phyloP scores from a whole-genome alignment of 2,113 vertebrate genomes.

The Dromaius novaehollandiae region DNA sequence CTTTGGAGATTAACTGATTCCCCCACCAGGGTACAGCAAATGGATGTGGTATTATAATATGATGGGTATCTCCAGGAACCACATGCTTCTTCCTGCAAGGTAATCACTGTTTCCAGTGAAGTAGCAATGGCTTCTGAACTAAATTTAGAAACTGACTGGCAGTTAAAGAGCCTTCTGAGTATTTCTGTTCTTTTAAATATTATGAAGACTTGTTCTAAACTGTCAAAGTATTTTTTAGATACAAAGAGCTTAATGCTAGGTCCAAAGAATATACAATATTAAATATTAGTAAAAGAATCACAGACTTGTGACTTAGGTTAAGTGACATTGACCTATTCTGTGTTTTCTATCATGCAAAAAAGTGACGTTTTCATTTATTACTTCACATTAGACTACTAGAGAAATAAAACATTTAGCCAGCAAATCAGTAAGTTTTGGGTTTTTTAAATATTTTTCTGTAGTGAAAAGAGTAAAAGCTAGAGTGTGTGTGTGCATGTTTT shows the following conservation, averaged over 20 bases:
- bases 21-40: not conserved
- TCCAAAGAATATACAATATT: not conserved
- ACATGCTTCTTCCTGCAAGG: not conserved
- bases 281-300: not conserved
- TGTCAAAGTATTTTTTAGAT: not conserved
- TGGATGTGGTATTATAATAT: not conserved
- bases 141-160: not conserved
- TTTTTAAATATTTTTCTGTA: not conserved
- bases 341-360: not conserved
- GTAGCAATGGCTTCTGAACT: not conserved
- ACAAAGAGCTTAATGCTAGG: not conserved
- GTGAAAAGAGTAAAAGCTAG: not conserved
- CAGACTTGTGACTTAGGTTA: not conserved
- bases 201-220: not conserved
- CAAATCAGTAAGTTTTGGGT: not conserved
- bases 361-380: not conserved
- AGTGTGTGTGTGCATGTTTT: not conserved
- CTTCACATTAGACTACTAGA: not conserved
- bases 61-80: not conserved
- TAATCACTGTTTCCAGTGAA: not conserved
- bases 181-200: not conserved
- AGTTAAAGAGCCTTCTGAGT: not conserved
- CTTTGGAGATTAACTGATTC: not conserved
- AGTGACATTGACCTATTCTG: not conserved
- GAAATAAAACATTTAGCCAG: not conserved